A percentile compares a stretch with the other conserved stretches of the same genome.
Evolutionary conservation across 2,888 invertebrate species (phyloP).

Genomic region (Macropis europaea): DNA sequence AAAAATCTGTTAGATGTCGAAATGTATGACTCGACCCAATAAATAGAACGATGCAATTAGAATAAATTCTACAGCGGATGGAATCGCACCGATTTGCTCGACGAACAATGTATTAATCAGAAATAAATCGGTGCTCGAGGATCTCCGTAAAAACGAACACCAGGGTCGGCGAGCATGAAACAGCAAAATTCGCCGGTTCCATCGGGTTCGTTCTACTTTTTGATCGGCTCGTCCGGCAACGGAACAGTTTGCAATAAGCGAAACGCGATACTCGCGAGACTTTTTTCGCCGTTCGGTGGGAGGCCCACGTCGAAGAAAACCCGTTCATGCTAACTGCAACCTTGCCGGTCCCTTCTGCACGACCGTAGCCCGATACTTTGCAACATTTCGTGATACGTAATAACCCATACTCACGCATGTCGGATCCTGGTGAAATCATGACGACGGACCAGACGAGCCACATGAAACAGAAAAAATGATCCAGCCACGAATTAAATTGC

Average conservation of each 20-base stretch:
- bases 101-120: slow-evolving; percentile 14
- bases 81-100: too few relatives aligned
- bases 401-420: slow-evolving; percentile 76
- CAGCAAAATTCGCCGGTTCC: background rate
- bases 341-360: background rate
- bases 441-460: slow-evolving; percentile 37
- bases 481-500: too few relatives aligned
- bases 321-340: slow-evolving; percentile 18
- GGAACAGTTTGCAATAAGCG: slow-evolving; percentile 11
- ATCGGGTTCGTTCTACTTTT: slow-evolving; percentile 20
- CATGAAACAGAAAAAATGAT: slow-evolving; percentile 76
- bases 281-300: slow-evolving; percentile 18
- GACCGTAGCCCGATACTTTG: slow-evolving; percentile 43
- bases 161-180: slow-evolving; percentile 10
- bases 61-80: too few relatives aligned
- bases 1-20: too few relatives aligned
- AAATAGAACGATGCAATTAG: too few relatives aligned
- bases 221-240: background rate
- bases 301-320: slow-evolving; percentile 26
- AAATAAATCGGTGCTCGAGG: background rate
- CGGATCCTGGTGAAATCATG: slow-evolving; percentile 74
- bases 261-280: slow-evolving; percentile 43
- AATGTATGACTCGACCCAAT: too few relatives aligned
- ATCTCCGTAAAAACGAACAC: too few relatives aligned
- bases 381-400: slow-evolving; percentile 52